Conservation (phyloP, 2,797 vertebrate genomes). For the Australoheros facetus region DNA sequence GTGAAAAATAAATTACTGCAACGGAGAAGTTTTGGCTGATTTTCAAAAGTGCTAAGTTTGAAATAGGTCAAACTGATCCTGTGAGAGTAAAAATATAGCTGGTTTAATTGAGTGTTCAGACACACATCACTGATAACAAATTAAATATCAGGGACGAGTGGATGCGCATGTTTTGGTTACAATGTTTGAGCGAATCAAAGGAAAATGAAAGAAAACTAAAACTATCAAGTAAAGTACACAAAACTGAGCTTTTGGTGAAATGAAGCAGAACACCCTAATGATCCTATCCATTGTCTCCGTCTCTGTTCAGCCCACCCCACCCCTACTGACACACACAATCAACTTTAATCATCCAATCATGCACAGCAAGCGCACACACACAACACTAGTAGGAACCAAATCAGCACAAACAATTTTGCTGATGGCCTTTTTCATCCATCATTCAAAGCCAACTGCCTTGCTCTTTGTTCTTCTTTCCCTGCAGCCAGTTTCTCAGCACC, state of each 20-base stretch:
- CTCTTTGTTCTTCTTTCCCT: constrained; percentile 39
- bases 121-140: constrained; percentile 4
- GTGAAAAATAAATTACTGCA: constrained; percentile 21
- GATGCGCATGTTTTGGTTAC: constrained; percentile 8
- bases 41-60: constrained; percentile 34
- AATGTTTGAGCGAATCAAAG: constrained; percentile 5
- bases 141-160: constrained; percentile 16
- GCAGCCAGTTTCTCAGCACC: constrained; percentile 28
- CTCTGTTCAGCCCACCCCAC: constrained; percentile 1
- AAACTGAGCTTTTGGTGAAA: constrained; percentile 45
- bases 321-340: constrained; percentile 28
- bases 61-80: constrained; percentile 51
- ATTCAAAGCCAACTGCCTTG: constrained; percentile 45
- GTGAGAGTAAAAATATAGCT: constrained; percentile 26
- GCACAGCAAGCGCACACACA: constrained; percentile 44
- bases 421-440: constrained; percentile 54
- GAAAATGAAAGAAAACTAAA: constrained; percentile 22
- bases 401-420: constrained; percentile 57
- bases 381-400: constrained; percentile 54
- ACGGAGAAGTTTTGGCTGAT: constrained; percentile 36
- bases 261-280: constrained; percentile 50
- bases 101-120: constrained; percentile 32
- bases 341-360: constrained; percentile 64
- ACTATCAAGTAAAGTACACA: not conserved
- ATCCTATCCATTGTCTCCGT: constrained; percentile 42